Base-by-base conservation (phyloP, 2,888 invertebrate species). In the Scrobipalpa costella region DNA sequence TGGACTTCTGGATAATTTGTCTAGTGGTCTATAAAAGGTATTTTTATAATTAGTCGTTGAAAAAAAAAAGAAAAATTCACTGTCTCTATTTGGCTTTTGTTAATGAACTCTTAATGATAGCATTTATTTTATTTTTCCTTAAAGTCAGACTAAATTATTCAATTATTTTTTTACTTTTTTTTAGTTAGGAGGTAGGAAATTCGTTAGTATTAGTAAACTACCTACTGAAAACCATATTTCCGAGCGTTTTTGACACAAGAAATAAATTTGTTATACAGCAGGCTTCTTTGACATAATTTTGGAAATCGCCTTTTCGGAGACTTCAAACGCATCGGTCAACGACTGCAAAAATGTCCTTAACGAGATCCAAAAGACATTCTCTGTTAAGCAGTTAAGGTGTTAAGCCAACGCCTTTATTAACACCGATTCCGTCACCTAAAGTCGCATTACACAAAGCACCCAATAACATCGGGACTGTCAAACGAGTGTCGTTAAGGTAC, bases 1-100 rank as follows among this genome's bases (percentile, higher is more conserved):
- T 74, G 69, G 73, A 77, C 80, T 82, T 71, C 79, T 75, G 77
- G 65, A 71, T 68, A 65, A 81, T 83, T 79, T 76, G 72, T 80
- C 58, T 63, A 61, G 33, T 50, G 50, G 58, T 9, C 34, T 49
- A 27, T n/a, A 59, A 27, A 59, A 27, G 27, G 44, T 33, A 27
- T 3, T 15, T 21, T 19, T n/a, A n/a, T 27, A n/a, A 27, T 59
- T 1, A 27, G 21, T 44, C 44, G 19, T 15, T 34, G 34, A 57
- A 38, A 38, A 17, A 19, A 57, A 57, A 38, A 38, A 17, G 38
- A 57, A 57, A 38, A 15, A 57, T 57, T 19, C 19, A 19, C 8
- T 6, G 9, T 57, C 17, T 52, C 11, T 21, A 19, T 11, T 33
- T 11, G 55, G 55, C n/a, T 27, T 33, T 17, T 27, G 38, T 57